These are phyloP conservation scores for Hanleya hanleyi DNA, from an alignment of 2,888 invertebrate species.

Conservation along the genomic window DNA sequence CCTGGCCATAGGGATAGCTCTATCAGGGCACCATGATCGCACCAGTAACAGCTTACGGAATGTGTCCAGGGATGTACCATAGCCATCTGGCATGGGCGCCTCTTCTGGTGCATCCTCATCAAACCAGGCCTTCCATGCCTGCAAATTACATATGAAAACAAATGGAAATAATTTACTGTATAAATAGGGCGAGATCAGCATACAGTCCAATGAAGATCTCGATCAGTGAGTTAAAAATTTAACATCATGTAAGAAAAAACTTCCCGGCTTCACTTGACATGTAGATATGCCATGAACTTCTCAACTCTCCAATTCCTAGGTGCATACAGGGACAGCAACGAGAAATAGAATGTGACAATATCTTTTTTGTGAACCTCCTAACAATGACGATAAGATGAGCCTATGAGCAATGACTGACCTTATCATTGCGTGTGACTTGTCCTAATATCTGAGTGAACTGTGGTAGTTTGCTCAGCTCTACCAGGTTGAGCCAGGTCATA, in stretches of 20 bases:
- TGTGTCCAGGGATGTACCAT: slow-evolving; percentile 67
- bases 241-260: too few relatives aligned
- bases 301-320: too few relatives aligned
- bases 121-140: slow-evolving; percentile 74
- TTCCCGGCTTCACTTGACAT: neutral
- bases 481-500: slow-evolving; percentile 74
- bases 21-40: slow-evolving; percentile 72
- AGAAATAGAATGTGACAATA: too few relatives aligned
- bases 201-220: too few relatives aligned
- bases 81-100: slow-evolving; percentile 71
- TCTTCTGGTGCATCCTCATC: slow-evolving; percentile 74
- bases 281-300: too few relatives aligned
- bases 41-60: slow-evolving; percentile 72
- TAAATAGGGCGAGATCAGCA: too few relatives aligned
- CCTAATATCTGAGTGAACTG: slow-evolving; percentile 72
- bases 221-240: too few relatives aligned
- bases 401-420: too few relatives aligned
- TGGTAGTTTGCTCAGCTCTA: slow-evolving; percentile 72
- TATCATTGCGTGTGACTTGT: slow-evolving; percentile 72
- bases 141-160: slow-evolving; percentile 8
- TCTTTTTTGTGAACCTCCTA: too few relatives aligned
- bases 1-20: slow-evolving; percentile 73
- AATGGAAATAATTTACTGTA: too few relatives aligned
- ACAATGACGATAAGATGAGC: too few relatives aligned
- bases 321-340: too few relatives aligned